A percentile compares a stretch with the other conserved stretches of the same genome.
phyloP scores from a whole-genome alignment of 2,888 invertebrate genomes.

The Eupithecia tripunctaria region DNA sequence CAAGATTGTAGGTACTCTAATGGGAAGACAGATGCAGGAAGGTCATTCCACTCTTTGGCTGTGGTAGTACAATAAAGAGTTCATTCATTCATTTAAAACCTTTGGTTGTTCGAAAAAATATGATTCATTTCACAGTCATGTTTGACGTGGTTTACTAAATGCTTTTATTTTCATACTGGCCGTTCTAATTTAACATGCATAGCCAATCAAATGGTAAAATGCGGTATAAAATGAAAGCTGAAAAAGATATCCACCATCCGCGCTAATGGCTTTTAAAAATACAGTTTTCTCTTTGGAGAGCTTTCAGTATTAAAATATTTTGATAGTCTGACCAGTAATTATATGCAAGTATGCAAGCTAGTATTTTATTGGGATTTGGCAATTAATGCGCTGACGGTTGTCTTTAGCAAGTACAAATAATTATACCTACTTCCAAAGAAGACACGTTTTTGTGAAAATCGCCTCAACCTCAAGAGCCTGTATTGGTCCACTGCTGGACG shows the following conservation, averaged over 20 bases:
- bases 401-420: no score
- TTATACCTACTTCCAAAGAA: no score
- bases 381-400: no score
- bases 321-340: constrained; percentile 56
- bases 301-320: constrained; percentile 66
- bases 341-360: constrained; percentile 34
- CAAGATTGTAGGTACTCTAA: no score
- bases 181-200: constrained; percentile 44
- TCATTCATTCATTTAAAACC: not conserved
- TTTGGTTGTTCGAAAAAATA: not conserved
- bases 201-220: constrained; percentile 49
- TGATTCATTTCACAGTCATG: not conserved
- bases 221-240: constrained; percentile 46
- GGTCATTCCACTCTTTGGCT: no score
- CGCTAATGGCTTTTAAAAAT: constrained; percentile 68
- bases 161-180: constrained; percentile 2
- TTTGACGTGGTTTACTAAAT: not conserved
- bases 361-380: constrained; percentile 15
- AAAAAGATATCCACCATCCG: constrained; percentile 45
- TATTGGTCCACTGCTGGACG: no score
- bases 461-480: no score
- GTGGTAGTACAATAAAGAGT: no score
- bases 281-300: constrained; percentile 55
- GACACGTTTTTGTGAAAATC: no score
- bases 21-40: no score